Conservation (phyloP, 2,113 vertebrate species). For the Anhinga rufa region DNA sequence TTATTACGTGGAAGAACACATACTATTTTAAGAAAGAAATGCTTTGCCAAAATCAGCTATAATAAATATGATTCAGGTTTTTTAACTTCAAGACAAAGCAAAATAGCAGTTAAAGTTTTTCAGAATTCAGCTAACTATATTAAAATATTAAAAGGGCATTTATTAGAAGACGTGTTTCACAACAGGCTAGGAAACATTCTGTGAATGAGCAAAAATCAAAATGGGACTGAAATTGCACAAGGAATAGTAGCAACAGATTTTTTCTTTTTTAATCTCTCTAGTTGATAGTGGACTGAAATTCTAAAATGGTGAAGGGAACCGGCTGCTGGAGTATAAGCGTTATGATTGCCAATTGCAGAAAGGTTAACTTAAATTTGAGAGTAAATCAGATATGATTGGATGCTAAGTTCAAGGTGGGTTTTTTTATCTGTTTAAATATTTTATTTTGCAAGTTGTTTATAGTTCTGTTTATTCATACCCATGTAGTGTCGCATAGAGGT, state of each 20-base stretch:
- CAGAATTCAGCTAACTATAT: neutral
- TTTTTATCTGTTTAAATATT: neutral
- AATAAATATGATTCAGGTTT: neutral
- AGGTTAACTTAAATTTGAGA: neutral
- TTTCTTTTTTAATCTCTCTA: neutral
- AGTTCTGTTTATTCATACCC: neutral
- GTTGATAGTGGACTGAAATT: neutral
- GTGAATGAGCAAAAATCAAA: neutral
- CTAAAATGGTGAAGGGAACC: neutral
- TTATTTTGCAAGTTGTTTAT: neutral
- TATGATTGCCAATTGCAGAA: neutral
- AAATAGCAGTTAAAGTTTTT: neutral
- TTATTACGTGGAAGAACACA: neutral
- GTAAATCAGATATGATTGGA: neutral
- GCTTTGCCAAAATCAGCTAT: neutral
- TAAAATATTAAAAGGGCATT: neutral
- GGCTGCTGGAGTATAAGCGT: neutral
- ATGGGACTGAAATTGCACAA: neutral
- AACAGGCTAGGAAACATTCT: neutral
- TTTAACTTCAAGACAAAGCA: neutral
- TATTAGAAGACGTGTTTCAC: neutral
- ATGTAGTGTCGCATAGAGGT: accelerated
- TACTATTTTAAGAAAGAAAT: neutral
- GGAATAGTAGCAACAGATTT: neutral
- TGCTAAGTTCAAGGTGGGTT: neutral